A percentile compares a stretch with the other conserved stretches of the same genome.
Evolutionary conservation across 2,888 invertebrate species (phyloP).

Genomic region (Galeopsomyia nigrocyanea): DNA sequence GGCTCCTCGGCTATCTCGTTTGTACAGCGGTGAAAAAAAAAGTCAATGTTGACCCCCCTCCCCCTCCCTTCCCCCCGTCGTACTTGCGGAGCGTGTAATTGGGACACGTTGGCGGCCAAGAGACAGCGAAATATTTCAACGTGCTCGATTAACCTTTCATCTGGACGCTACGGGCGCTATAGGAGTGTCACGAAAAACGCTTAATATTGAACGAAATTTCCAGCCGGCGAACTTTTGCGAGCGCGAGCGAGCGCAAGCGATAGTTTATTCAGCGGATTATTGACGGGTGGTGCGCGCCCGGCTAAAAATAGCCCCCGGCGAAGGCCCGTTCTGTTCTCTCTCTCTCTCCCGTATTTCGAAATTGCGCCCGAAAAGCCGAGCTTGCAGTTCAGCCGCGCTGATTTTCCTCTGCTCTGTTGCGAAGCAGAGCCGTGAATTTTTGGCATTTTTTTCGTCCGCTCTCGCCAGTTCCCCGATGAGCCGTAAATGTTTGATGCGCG

Average conservation of each 20-base stretch:
- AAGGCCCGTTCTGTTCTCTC: constrained; percentile 55
- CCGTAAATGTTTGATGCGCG: not conserved
- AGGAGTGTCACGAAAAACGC: too few species aligned
- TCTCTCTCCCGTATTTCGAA: constrained; percentile 38
- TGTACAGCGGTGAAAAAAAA: not conserved
- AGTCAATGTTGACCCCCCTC: constrained; percentile 20
- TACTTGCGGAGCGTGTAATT: constrained; percentile 34
- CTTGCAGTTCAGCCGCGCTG: not conserved
- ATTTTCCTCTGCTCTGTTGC: not conserved
- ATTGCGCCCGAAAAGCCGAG: constrained; percentile 29
- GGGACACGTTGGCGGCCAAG: constrained; percentile 11
- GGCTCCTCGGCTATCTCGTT: too few species aligned
- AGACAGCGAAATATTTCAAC: constrained; percentile 18
- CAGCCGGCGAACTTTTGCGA: constrained; percentile 57
- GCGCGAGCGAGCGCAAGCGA: constrained; percentile 63
- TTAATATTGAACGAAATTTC: too few species aligned
- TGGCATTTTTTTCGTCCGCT: too few species aligned
- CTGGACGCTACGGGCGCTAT: not conserved
- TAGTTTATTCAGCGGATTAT: constrained; percentile 69
- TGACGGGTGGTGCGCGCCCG: constrained; percentile 64
- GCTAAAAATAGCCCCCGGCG: constrained; percentile 66
- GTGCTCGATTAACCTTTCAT: not conserved
- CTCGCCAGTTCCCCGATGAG: too few species aligned
- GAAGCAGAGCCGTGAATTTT: too few species aligned
- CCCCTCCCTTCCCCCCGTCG: not conserved